phyloP scores from a whole-genome alignment of 2,888 invertebrate species.

The Nemurella pictetii region DNA sequence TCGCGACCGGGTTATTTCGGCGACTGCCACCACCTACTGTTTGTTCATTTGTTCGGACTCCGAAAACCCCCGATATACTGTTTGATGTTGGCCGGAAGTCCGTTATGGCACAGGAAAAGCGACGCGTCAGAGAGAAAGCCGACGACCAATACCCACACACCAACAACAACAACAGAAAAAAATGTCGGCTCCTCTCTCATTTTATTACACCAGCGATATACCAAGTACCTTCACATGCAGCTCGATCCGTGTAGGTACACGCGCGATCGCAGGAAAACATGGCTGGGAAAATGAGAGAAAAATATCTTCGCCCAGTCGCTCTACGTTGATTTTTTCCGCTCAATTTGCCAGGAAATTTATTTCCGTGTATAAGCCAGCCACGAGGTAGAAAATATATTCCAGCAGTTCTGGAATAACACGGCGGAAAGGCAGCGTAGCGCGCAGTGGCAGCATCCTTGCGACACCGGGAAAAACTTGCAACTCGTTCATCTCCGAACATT shows the following conservation, averaged over 20 bases:
- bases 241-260: background rate
- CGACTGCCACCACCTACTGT: background rate
- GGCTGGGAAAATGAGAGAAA: background rate
- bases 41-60: background rate
- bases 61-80: background rate
- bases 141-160: background rate
- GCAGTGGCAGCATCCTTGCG: background rate
- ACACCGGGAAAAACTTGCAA: background rate
- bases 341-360: background rate
- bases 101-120: background rate
- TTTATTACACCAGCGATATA: background rate
- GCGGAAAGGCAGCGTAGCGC: background rate
- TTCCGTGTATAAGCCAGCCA: background rate
- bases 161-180: background rate
- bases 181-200: background rate
- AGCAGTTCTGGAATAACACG: background rate
- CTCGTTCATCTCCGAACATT: background rate
- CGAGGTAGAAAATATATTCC: background rate
- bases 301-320: background rate
- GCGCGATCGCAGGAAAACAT: background rate
- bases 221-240: background rate
- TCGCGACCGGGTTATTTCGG: background rate
- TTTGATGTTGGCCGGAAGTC: background rate
- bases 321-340: background rate
- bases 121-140: background rate